Evolutionary conservation across 2,888 invertebrate species (phyloP), one percentile per base, ranked within the genome.

Genomic region (Dynastes tityus): DNA sequence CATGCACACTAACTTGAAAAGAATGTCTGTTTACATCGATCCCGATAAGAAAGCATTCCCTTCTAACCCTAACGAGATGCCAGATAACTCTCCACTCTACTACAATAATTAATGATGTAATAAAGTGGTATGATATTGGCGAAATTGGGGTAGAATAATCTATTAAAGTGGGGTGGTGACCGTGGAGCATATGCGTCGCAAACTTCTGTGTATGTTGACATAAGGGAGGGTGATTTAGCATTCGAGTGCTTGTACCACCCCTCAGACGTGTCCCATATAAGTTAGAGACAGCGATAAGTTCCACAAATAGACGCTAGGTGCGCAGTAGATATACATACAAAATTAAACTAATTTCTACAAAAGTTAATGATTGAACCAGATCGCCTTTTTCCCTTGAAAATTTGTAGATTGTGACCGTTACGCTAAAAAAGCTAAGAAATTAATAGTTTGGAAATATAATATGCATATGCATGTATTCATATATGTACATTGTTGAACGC

Each of bases 71-170:
- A n/a, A 22, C 45, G 45, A 49, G 58, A 40, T 3, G 51, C 6
- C n/a, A 37, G 37, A 2, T 51, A 49, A 49, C 27, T 16, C 55
- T 61, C 49, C 37, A 67, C 77, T 87, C 85, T 8, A 45, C 87
- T 45, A 79, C 37, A 85, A 85, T 87, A 88, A 88, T 88, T 88
- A 88, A 88, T 88, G 88, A 88, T 86, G 87, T 88, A 88, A 88
- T 88, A 88, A 88, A 88, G 88, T 88, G 88, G 88, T 88, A 87
- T 86, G 88, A 88, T 88, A 88, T 88, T 87, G 88, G 87, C 87
- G 84, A 84, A 86, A 85, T 87, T 86, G 85, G 85, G 88, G 87
- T 85, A 85, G 87, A 87, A 87, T 86, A 87, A 87, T 88, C 87
- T 87, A 87, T 88, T 88, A 87, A 84, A 81, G 81, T 80, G 83